Conservation (phyloP, 2,113 vertebrate species). For the Antennarius striatus region DNA sequence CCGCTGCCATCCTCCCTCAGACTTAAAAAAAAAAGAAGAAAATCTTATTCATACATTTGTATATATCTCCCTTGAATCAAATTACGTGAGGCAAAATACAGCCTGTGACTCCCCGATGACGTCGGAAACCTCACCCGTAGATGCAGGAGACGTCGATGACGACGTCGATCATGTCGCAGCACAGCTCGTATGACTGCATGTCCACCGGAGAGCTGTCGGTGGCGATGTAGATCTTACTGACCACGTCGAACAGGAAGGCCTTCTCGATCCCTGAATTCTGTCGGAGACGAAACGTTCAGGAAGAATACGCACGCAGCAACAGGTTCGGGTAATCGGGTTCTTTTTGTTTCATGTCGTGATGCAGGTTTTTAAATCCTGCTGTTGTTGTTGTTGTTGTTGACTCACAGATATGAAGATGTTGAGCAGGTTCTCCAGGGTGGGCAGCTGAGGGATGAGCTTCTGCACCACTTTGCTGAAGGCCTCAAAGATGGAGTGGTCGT, state of each 20-base stretch:
- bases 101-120: no score
- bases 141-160: slow-evolving; percentile 99
- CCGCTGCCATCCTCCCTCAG: slow-evolving; percentile 97
- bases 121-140: slow-evolving; percentile 87
- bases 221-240: slow-evolving; percentile 99
- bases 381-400: slow-evolving; percentile 34
- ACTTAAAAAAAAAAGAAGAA: slow-evolving; percentile 69
- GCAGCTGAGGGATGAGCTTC: slow-evolving; percentile 98
- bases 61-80: no score
- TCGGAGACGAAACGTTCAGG: slow-evolving; percentile 1
- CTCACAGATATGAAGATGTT: slow-evolving; percentile 99
- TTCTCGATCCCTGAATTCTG: slow-evolving; percentile 99
- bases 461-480: slow-evolving; percentile 99
- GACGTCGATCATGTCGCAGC: slow-evolving; percentile 99
- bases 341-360: no score
- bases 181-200: slow-evolving; percentile 99
- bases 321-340: no score
- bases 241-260: slow-evolving; percentile 98
- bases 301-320: no score
- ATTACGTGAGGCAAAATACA: no score
- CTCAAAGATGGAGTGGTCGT: slow-evolving; percentile 99
- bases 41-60: no score
- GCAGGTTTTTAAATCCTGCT: no score
- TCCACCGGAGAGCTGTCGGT: slow-evolving; percentile 99
- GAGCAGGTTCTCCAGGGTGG: slow-evolving; percentile 97